phyloP scores from a whole-genome alignment of 1,140 invertebrate genomes.

The Tachypleus tridentatus region DNA sequence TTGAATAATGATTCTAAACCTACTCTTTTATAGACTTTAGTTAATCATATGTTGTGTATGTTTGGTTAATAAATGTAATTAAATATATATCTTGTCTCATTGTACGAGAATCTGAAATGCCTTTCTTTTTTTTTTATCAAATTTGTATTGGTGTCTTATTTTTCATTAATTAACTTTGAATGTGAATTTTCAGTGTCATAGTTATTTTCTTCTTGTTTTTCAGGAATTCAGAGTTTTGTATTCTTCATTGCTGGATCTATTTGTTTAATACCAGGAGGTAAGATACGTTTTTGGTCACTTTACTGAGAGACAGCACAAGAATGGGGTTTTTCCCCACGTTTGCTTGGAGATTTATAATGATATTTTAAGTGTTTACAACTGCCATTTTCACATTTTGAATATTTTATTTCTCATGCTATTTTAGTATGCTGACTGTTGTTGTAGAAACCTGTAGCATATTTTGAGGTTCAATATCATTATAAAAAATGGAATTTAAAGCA shows the following conservation, averaged over 20 bases:
- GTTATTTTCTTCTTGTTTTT: constrained; percentile 10
- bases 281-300: constrained; percentile 8
- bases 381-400: background rate
- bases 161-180: no score
- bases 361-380: no score
- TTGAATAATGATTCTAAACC: no score
- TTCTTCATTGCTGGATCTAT: constrained; percentile 68
- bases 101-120: background rate
- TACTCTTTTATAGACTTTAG: no score
- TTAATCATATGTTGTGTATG: no score
- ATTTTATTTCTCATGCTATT: background rate
- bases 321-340: no score
- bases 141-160: no score
- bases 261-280: constrained; percentile 46
- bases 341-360: no score
- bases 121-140: background rate
- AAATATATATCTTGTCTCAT: no score
- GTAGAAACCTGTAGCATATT: background rate
- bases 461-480: background rate
- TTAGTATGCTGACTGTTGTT: no score
- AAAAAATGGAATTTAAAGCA: background rate
- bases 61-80: no score
- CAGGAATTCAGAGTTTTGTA: constrained; percentile 48
- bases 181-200: background rate
- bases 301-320: background rate